phyloP scores from a whole-genome alignment of 2,113 vertebrate genomes.

The Scomber colias region DNA sequence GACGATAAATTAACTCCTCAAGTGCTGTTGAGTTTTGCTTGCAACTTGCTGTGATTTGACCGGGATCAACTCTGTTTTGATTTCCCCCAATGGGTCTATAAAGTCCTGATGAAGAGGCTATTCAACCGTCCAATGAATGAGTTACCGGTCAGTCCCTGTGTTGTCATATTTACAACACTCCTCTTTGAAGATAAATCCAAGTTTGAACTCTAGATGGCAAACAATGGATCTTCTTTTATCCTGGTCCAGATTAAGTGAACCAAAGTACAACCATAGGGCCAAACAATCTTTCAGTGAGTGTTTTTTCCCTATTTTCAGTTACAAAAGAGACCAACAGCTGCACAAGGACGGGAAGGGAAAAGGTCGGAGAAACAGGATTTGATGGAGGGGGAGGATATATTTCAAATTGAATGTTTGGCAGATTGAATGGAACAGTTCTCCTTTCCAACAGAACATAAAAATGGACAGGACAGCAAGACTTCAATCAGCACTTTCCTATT shows the following conservation, averaged over 20 bases:
- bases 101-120: too few species aligned
- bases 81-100: not conserved
- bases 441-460: constrained; percentile 53
- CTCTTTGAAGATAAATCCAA: not conserved
- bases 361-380: not conserved
- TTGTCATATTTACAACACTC: not conserved
- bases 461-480: constrained; percentile 35
- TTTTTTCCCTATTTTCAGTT: not conserved
- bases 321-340: not conserved
- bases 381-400: constrained; percentile 45
- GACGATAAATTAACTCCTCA: not conserved
- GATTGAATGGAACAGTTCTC: constrained; percentile 46
- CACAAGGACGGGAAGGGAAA: not conserved
- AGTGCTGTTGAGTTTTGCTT: not conserved
- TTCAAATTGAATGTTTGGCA: constrained; percentile 68
- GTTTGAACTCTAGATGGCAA: not conserved
- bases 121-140: not conserved
- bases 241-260: not conserved
- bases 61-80: not conserved
- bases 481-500: not conserved
- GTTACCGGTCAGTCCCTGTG: not conserved
- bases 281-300: not conserved
- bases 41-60: not conserved
- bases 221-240: not conserved
- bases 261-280: not conserved